Percentiles rank a stretch among this genome's conserved stretches.
phyloP scores from a whole-genome alignment of 2,797 vertebrate species.

The Fringilla coelebs region DNA sequence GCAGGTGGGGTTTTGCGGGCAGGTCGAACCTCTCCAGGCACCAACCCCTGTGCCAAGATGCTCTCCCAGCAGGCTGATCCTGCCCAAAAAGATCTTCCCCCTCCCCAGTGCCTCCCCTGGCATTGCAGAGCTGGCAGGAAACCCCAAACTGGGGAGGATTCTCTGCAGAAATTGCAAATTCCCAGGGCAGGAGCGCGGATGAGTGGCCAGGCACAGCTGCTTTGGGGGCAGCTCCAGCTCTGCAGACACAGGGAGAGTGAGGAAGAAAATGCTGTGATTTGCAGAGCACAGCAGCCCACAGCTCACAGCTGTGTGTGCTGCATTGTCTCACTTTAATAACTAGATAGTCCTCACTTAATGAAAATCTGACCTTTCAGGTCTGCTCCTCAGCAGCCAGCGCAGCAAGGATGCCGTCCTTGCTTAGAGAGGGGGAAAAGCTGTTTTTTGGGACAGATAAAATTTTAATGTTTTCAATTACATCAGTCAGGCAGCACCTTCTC shows the following conservation, averaged over 20 bases:
- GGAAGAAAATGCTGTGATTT: not conserved
- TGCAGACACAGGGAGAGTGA: not conserved
- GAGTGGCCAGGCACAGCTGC: not conserved
- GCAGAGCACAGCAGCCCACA: not conserved
- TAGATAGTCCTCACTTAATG: not conserved
- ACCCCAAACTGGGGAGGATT: rapidly evolving
- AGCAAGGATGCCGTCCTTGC: not conserved
- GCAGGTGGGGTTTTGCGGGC: not conserved
- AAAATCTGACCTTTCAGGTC: not conserved
- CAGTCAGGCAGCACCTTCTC: not conserved
- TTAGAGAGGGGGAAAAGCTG: not conserved
- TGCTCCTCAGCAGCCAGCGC: not conserved
- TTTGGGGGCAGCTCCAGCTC: not conserved
- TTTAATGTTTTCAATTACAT: not conserved
- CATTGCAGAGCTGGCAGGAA: not conserved
- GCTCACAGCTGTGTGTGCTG: not conserved
- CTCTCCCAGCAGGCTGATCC: not conserved
- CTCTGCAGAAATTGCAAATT: not conserved
- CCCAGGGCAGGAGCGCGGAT: not conserved
- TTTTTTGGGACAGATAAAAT: not conserved
- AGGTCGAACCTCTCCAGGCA: not conserved
- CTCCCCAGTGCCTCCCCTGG: not conserved
- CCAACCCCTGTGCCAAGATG: not conserved
- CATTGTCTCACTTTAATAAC: not conserved
- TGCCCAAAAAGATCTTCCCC: not conserved